Evolutionary conservation across 2,888 invertebrate species (phyloP).

Genomic region (Dastarcus helophoroides): DNA sequence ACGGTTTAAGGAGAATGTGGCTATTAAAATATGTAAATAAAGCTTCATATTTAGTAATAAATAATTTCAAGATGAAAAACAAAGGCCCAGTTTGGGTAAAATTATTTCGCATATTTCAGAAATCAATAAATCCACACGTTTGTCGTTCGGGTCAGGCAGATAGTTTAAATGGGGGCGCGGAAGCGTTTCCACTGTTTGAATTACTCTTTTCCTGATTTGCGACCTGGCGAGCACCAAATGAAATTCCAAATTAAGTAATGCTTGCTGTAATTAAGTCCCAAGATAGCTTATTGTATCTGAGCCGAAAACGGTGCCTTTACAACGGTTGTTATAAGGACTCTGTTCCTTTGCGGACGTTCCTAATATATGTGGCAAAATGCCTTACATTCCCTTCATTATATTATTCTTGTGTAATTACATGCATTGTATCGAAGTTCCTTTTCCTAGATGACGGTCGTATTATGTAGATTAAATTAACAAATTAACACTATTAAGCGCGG

Average conservation of each 20-base stretch:
- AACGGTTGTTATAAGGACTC: constrained; percentile 4
- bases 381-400: constrained; percentile 29
- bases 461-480: constrained; percentile 22
- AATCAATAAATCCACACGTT: no score
- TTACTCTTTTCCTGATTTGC: constrained; percentile 33
- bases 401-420: constrained; percentile 33
- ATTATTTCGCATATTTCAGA: no score
- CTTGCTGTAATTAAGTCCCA: constrained; percentile 35
- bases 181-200: not conserved
- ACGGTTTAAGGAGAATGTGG: no score
- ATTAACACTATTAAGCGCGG: no score
- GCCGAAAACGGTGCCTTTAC: constrained; percentile 8
- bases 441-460: constrained; percentile 26
- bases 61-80: no score
- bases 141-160: no score
- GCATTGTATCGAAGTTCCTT: constrained; percentile 28
- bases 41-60: no score
- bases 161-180: no score
- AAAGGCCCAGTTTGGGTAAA: no score
- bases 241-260: constrained; percentile 39
- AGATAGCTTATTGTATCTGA: constrained; percentile 35
- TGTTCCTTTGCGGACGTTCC: constrained; percentile 10
- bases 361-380: constrained; percentile 24
- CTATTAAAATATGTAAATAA: no score
- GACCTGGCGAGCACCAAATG: constrained; percentile 35